Base-by-base conservation (phyloP, 2,797 vertebrate species). In the Fistularia tabacaria region DNA sequence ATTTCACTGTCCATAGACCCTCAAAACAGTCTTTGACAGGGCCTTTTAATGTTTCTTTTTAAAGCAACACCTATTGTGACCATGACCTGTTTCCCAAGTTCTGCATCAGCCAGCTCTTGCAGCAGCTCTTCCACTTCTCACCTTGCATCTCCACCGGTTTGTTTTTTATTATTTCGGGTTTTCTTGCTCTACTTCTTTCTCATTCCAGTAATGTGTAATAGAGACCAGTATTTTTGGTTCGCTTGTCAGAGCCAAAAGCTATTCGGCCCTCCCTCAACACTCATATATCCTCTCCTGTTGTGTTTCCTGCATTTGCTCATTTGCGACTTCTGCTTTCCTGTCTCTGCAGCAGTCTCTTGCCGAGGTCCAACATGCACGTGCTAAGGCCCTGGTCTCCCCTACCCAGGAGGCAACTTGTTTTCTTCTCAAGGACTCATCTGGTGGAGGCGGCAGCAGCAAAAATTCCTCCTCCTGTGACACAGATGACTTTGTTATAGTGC, bases 91-190 rank as follows among this genome's bases (percentile, higher is more conserved):
- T 94, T 95, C 52, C 95, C 96, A 3, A 96, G 95, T 70, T 99
- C 96, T 1, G 93, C 93, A 10, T 99, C 97, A 0, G 95, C 93
- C 66, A 99, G 96, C 82, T 98, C 95, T 44, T 99, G 95, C 72
- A 97, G 96, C 90, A 98, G 97, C 84, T 98, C 96, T 6, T 98
- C 95, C 68, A 95, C 95, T 11, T 99, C 97, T 48, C 97, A 98
- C 76, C 88, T 98, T 43, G 95, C 95, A 38, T 99, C 97, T 9
- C 95, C 97, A 8, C 96, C 95, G 12, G 97, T 99, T 89, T 2
- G 81, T 73, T 25, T 25, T 25, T 25, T 25, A 3, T 2, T 5
- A 25, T 25, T 25, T 25, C 25, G 2, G 25, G 2, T 25, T 25
- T 25, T 25, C 25, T 25, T 25, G 25, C 25, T 25, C 25, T 25